A percentile compares a stretch with the other conserved stretches of the same genome.
Conservation (phyloP, 1,140 invertebrate genomes). For the Drosophila repletoides region DNA sequence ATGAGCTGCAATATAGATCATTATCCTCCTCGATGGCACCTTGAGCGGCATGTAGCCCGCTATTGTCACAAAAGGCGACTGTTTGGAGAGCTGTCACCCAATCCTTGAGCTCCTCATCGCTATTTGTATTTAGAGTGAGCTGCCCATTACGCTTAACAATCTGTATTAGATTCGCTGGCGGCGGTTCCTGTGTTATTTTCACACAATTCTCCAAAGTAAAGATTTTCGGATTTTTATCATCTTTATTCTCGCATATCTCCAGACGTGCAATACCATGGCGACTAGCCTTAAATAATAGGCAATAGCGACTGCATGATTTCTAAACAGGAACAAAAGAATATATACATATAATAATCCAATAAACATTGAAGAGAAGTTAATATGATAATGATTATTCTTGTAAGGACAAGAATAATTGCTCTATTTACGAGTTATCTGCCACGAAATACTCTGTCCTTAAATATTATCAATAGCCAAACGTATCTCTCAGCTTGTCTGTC, state of each 20-base stretch:
- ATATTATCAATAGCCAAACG: no score
- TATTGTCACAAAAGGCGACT: slow-evolving; percentile 90
- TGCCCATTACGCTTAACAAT: slow-evolving; percentile 89
- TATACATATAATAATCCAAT: neutral
- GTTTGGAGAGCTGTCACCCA: slow-evolving; percentile 91
- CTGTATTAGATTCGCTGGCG: slow-evolving; percentile 85
- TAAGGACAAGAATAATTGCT: no score
- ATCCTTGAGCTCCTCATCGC: slow-evolving; percentile 88
- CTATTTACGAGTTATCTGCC: no score
- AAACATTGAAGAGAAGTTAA: neutral
- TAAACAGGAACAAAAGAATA: slow-evolving; percentile 15
- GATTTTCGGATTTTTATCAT: slow-evolving; percentile 87
- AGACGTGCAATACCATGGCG: slow-evolving; percentile 92
- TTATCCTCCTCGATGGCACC: slow-evolving; percentile 91
- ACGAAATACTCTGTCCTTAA: no score
- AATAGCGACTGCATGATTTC: slow-evolving; percentile 80
- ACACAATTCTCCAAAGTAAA: slow-evolving; percentile 93
- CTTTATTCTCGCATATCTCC: slow-evolving; percentile 91
- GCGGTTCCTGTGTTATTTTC: slow-evolving; percentile 89
- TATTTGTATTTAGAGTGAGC: slow-evolving; percentile 88
- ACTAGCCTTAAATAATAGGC: slow-evolving; percentile 89
- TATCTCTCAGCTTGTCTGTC: no score
- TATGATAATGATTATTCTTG: no score
- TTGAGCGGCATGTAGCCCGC: slow-evolving; percentile 35
- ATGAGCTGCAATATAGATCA: slow-evolving; percentile 91